phyloP scores from a whole-genome alignment of 2,113 vertebrate genomes.

The Muscicapa adusta region DNA sequence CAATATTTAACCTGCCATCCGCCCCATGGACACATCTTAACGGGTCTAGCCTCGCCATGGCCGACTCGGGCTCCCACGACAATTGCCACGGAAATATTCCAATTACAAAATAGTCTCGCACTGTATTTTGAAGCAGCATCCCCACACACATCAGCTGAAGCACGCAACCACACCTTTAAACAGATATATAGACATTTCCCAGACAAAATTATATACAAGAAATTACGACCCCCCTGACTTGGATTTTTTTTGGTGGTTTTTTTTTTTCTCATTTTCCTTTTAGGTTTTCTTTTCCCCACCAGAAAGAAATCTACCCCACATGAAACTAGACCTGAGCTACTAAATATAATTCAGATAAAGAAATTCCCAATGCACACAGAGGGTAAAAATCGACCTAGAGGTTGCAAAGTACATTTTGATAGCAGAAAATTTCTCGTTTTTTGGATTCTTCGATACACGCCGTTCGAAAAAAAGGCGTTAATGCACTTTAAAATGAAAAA shows the following conservation, averaged over 20 bases:
- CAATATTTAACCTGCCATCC: conserved; percentile 47
- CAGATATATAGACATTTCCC: background rate
- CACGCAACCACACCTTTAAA: conserved; percentile 4
- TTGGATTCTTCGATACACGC: background rate
- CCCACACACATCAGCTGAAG: background rate
- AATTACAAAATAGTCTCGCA: background rate
- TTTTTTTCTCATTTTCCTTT: background rate
- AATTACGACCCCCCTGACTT: background rate
- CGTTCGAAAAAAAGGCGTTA: conserved; percentile 21
- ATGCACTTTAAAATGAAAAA: conserved; percentile 14
- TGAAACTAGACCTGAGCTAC: background rate
- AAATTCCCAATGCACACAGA: conserved; percentile 11
- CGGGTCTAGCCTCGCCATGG: background rate
- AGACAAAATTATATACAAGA: background rate
- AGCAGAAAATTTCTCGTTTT: background rate
- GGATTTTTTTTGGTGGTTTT: background rate
- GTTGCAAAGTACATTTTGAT: conserved; percentile 43
- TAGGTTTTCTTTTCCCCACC: background rate
- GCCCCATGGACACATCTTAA: conserved; percentile 22
- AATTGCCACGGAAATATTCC: conserved; percentile 19
- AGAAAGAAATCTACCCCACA: conserved; percentile 21
- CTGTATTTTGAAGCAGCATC: background rate
- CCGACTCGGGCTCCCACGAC: background rate
- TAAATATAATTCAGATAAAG: background rate
- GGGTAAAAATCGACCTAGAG: conserved; percentile 41